Conservation (phyloP, 2,797 vertebrate genomes). For the Sebastes elongatus region DNA sequence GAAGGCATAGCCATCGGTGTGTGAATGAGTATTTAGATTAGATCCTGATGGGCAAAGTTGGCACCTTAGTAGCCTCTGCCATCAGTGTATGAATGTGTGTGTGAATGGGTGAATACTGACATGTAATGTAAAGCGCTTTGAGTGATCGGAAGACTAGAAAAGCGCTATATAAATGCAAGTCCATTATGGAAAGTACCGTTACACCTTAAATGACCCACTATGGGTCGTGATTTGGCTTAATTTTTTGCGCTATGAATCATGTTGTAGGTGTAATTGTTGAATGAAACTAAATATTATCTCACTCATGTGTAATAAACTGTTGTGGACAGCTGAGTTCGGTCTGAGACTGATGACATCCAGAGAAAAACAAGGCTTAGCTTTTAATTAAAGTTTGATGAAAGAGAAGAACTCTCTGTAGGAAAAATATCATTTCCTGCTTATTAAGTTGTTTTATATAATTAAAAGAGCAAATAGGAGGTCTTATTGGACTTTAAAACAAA, state of each 20-base stretch:
- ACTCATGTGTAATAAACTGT: neutral
- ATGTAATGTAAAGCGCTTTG: too few relatives aligned
- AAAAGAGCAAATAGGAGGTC: neutral
- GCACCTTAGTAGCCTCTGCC: too few relatives aligned
- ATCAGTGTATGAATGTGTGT: too few relatives aligned
- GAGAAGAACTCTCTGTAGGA: neutral
- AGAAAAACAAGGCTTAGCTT: constrained; percentile 1
- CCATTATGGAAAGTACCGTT: neutral
- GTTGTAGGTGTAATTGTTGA: neutral
- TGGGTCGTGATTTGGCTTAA: neutral
- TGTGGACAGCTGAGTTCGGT: neutral
- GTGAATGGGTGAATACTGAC: too few relatives aligned
- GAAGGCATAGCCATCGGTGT: too few relatives aligned
- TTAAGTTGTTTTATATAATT: constrained; percentile 19
- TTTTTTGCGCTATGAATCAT: neutral
- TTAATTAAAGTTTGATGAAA: constrained; percentile 44
- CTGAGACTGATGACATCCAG: neutral
- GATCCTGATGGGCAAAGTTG: too few relatives aligned
- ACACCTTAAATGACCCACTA: neutral
- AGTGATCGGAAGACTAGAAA: too few relatives aligned
- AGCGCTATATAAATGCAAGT: too few relatives aligned
- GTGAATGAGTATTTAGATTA: too few relatives aligned
- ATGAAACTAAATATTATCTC: neutral
- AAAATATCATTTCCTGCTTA: constrained; percentile 37
- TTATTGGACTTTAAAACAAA: constrained; percentile 14